phyloP scores from a whole-genome alignment of 2,797 vertebrate genomes.

The Chiroxiphia lanceolata region DNA sequence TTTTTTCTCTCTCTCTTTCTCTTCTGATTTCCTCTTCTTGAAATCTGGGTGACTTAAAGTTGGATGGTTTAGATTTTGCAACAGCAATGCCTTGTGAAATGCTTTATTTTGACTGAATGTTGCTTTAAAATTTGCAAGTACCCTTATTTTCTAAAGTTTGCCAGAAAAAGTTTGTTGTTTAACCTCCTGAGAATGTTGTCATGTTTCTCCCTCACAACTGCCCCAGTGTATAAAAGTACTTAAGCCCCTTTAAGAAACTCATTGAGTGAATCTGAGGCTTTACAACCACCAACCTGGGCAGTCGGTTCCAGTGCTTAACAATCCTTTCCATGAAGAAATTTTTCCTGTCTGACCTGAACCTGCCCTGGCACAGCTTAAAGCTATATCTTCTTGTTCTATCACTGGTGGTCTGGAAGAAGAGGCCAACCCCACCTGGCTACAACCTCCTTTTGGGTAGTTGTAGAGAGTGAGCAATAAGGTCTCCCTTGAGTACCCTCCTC shows the following conservation, averaged over 20 bases:
- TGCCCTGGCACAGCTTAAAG: no score
- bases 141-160: neutral
- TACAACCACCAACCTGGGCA: neutral
- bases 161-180: neutral
- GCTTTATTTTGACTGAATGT: neutral
- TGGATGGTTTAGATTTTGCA: neutral
- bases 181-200: neutral
- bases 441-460: neutral
- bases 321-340: neutral
- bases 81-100: neutral
- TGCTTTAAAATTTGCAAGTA: neutral
- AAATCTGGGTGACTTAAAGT: neutral
- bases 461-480: fast-evolving
- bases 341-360: neutral
- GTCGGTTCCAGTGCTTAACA: neutral
- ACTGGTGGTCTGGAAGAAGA: neutral
- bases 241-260: neutral
- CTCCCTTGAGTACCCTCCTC: neutral
- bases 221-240: neutral
- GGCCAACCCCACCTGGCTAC: fast-evolving
- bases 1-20: neutral
- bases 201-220: neutral
- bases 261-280: neutral
- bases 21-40: neutral
- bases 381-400: neutral